Percentiles rank a stretch among this genome's conserved stretches.
Evolutionary conservation across 2,113 vertebrate genomes (phyloP).

Genomic region (Craseonycteris thonglongyai): DNA sequence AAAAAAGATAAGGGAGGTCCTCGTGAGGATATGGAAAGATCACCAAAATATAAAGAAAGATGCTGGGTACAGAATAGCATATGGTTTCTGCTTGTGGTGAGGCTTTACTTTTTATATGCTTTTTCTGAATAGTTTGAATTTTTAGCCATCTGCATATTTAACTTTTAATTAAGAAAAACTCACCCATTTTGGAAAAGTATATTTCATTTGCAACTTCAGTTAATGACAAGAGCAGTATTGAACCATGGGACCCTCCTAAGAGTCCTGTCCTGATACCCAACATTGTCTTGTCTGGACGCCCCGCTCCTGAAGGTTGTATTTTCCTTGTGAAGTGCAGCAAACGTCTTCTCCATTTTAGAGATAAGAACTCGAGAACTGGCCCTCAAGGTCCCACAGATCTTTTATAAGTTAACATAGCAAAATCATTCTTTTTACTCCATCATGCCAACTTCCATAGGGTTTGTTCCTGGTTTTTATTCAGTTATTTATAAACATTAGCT

Average conservation of each 20-base stretch:
- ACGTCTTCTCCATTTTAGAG: not conserved
- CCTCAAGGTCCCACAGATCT: not conserved
- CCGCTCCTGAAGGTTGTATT: not conserved
- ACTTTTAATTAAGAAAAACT: not conserved
- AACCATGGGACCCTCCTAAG: not conserved
- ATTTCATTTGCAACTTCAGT: not conserved
- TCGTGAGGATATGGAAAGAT: not conserved
- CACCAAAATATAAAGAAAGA: not conserved
- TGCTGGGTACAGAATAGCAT: not conserved
- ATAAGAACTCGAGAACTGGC: not conserved
- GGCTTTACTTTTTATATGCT: not conserved
- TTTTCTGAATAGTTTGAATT: not conserved
- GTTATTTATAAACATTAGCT: not conserved
- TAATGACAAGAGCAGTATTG: not conserved
- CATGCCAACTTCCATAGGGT: not conserved
- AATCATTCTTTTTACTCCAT: not conserved
- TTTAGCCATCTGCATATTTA: not conserved
- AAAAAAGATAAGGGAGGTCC: not conserved
- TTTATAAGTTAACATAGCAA: not conserved
- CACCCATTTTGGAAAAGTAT: not conserved
- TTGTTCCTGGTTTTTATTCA: not conserved
- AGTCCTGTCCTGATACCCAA: not conserved
- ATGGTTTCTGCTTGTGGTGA: accelerated
- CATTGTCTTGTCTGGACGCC: not conserved
- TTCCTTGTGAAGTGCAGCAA: not conserved